Base-by-base conservation (phyloP, 1,140 invertebrate genomes). In the Drosophila suzukii region DNA sequence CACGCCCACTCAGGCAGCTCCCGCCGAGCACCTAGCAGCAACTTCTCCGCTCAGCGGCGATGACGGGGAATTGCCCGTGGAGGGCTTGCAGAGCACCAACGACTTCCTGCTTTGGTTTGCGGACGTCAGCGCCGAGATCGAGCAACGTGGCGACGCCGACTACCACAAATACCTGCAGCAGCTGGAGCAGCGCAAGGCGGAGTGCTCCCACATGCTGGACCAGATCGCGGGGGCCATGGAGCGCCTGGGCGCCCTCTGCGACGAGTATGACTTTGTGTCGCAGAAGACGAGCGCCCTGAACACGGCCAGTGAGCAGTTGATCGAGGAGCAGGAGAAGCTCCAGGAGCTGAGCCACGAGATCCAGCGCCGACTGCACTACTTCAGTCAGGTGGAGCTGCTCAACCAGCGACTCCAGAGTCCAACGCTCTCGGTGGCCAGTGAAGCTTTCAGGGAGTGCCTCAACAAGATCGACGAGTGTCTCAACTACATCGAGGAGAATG, bases 281-380 rank as follows among this genome's bases (percentile, higher is more conserved):
- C 95, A 96, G 59, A 98, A 98, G 93, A 98, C 97, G 3, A 97
- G 96, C 91, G 96, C 97, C 4, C 92, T 99, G 3, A 97, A 98
- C 91, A 95, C 95, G 68, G 96, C 97, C 46, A 98, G 97, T 93
- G 97, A 98, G 89, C 96, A 98, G 89, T 92, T 98, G 10, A 94
- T 98, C 41, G 95, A 95, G 4, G 97, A 98, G 92, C 97, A 99
- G 94, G 96, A 95, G 54, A 95, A 96, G 75, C 93, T 99, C 4
- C 96, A 96, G 80, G 94, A 94, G 57, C 95, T 96, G 50, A 96
- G 96, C 80, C 95, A 96, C 60, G 95, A 96, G 57, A 96, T 99
- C 27, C 96, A 96, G 47, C 94, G 95, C 32, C 96, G 96, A 56
- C 92, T 98, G 4, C 95, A 96, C 24, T 97, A 97, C 81, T 99